phyloP scores from a whole-genome alignment of 2,888 invertebrate genomes.

The Panopea generosa region DNA sequence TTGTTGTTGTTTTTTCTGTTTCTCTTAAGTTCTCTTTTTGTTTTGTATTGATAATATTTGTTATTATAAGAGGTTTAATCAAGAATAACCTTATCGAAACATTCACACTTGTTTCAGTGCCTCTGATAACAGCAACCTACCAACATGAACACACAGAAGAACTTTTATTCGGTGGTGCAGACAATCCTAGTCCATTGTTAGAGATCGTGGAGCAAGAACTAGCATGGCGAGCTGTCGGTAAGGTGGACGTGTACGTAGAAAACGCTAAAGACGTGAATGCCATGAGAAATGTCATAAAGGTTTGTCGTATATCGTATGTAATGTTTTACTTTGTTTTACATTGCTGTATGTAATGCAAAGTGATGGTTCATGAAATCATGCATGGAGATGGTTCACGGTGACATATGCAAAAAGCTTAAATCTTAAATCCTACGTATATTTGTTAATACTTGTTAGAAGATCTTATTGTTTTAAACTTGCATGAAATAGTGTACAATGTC shows the following conservation, averaged over 20 bases:
- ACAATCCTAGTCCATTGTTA: slow-evolving; percentile 71
- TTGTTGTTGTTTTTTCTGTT: no score
- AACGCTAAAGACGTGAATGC: slow-evolving; percentile 42
- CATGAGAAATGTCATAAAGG: slow-evolving; percentile 51
- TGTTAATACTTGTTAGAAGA: no score
- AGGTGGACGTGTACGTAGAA: slow-evolving; percentile 68
- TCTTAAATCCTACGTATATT: no score
- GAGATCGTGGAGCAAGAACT: slow-evolving; percentile 71
- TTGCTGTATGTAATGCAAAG: no score
- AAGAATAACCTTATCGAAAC: neutral
- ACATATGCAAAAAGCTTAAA: no score
- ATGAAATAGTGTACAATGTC: no score
- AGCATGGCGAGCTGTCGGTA: slow-evolving; percentile 68
- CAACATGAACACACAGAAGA: slow-evolving; percentile 56
- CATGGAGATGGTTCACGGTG: no score
- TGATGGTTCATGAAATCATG: no score
- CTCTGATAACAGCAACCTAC: slow-evolving; percentile 65
- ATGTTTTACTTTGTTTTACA: neutral
- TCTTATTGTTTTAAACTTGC: no score
- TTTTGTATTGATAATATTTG: neutral
- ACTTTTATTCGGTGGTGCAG: slow-evolving; percentile 65
- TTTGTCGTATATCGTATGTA: slow-evolving; percentile 11
- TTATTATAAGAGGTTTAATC: no score
- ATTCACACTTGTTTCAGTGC: slow-evolving; percentile 50
- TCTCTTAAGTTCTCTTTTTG: neutral